These are phyloP conservation scores for Sciurus niger DNA, from an alignment of 2,113 vertebrate species.

Conservation along the genomic window DNA sequence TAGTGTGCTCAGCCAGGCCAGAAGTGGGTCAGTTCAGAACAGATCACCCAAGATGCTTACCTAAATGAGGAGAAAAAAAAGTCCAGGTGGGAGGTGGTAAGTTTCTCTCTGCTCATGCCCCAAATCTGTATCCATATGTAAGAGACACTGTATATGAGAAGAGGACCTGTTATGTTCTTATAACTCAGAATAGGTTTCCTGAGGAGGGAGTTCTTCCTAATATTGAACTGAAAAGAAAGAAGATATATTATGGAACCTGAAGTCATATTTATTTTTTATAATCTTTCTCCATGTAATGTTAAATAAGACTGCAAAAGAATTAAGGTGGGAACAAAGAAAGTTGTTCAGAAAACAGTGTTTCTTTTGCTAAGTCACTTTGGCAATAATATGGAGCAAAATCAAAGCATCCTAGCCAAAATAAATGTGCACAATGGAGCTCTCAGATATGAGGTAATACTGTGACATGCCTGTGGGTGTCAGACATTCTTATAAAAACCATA, in stretches of 20 bases:
- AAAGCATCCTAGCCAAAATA: constrained; percentile 86
- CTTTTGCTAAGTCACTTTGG: constrained; percentile 86
- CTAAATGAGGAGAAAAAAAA: not conserved
- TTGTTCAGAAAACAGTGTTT: constrained; percentile 86
- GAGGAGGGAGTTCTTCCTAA: not conserved
- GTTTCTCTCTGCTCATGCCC: not conserved
- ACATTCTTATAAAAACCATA: constrained; percentile 85
- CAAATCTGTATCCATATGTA: not conserved
- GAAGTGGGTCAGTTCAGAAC: not conserved
- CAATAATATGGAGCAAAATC: constrained; percentile 82
- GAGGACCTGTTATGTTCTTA: not conserved
- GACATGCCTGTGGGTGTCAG: constrained; percentile 84
- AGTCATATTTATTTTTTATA: constrained; percentile 49
- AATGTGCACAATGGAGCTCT: constrained; percentile 84
- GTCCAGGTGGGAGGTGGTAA: not conserved
- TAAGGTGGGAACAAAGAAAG: constrained; percentile 86
- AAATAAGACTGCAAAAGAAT: constrained; percentile 80
- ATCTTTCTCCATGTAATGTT: not conserved
- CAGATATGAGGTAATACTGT: constrained; percentile 86
- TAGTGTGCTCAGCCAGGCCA: not conserved
- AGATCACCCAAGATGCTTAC: not conserved
- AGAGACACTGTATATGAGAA: not conserved
- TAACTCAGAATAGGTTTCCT: not conserved
- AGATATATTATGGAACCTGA: not conserved
- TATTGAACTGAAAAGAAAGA: constrained; percentile 22